Conservation (phyloP, 2,113 vertebrate genomes). For the Burhinus bistriatus region DNA sequence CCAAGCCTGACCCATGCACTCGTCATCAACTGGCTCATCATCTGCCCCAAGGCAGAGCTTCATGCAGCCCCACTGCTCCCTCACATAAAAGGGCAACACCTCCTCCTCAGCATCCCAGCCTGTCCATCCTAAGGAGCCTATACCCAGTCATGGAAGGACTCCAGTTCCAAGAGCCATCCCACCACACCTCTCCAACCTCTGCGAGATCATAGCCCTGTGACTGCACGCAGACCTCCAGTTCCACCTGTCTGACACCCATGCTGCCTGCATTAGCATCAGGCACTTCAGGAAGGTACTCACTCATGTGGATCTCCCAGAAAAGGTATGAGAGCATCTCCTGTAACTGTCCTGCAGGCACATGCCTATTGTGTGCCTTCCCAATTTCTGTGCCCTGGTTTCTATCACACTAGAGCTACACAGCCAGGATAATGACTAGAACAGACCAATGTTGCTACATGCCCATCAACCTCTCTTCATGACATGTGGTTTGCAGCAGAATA, state of each 20-base stretch:
- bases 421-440: not conserved
- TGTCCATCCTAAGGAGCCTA: not conserved
- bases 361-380: fast-evolving
- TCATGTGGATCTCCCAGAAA: fast-evolving
- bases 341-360: not conserved
- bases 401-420: not conserved
- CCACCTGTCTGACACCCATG: not conserved
- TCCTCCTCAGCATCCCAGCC: not conserved
- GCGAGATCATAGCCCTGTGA: fast-evolving
- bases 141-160: not conserved
- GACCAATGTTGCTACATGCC: not conserved
- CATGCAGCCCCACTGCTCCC: not conserved
- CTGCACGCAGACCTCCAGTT: not conserved
- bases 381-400: not conserved
- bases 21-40: not conserved
- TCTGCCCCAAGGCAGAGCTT: not conserved
- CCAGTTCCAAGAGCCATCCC: not conserved
- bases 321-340: not conserved
- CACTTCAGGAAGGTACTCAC: not conserved
- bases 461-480: not conserved
- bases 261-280: too few relatives aligned
- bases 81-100: not conserved
- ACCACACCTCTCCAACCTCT: not conserved
- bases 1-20: not conserved
- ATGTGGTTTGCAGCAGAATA: not conserved